Conservation (phyloP, 2,797 vertebrate species). For the Tenualosa ilisha region DNA sequence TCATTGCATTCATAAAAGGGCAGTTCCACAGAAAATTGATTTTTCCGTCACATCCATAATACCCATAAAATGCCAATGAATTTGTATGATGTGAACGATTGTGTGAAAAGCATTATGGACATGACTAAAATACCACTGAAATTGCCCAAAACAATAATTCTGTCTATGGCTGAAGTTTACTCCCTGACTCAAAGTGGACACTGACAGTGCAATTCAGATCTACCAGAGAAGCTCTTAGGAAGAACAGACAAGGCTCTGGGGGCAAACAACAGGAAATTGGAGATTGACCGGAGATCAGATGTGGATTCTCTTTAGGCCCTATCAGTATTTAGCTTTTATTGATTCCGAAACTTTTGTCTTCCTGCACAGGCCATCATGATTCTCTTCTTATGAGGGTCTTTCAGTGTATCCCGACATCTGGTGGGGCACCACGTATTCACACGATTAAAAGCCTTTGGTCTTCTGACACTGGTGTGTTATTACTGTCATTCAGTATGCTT, state of each 20-base stretch:
- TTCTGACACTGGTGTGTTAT: no score
- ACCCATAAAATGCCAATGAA: no score
- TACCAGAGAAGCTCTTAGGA: neutral
- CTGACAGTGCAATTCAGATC: neutral
- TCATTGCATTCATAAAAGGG: no score
- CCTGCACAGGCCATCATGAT: neutral
- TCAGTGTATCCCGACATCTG: neutral
- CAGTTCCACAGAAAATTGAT: no score
- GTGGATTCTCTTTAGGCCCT: neutral
- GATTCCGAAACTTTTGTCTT: neutral
- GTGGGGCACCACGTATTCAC: neutral
- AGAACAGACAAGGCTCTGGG: neutral
- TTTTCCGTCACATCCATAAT: no score
- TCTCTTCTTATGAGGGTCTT: neutral
- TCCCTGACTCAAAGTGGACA: no score
- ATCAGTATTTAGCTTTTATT: neutral
- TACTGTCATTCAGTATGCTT: no score
- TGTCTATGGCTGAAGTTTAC: no score
- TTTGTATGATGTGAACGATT: no score
- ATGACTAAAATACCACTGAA: no score
- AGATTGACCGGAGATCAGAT: neutral
- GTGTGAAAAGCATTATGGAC: no score
- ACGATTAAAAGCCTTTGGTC: neutral
- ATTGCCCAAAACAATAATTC: no score
- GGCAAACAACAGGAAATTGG: constrained; percentile 12